Evolutionary conservation across 2,888 invertebrate species (phyloP).

Genomic region (Andrena minutula): DNA sequence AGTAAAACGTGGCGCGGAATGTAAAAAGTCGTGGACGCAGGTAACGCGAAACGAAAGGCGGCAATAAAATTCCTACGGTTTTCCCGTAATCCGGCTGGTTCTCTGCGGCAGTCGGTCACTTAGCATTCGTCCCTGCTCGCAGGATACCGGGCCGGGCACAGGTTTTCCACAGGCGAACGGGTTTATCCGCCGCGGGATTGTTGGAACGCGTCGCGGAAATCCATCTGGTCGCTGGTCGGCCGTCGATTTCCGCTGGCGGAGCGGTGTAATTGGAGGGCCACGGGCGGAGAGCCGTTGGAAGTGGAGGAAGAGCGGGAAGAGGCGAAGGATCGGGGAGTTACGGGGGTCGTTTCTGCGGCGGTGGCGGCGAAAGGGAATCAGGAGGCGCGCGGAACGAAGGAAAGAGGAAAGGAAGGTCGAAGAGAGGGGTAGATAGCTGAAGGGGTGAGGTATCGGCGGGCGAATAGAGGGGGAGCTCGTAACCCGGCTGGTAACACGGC

Average conservation of each 20-base stretch:
- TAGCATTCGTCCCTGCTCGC: neutral
- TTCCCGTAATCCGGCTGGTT: constrained; percentile 33
- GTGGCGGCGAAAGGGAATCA: constrained; percentile 29
- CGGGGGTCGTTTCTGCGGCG: constrained; percentile 54
- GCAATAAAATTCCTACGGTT: constrained; percentile 19
- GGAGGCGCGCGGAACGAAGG: constrained; percentile 21
- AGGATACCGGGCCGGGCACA: constrained; percentile 7
- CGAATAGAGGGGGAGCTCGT: constrained; percentile 61
- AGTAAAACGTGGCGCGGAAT: neutral
- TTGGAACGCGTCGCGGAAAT: constrained; percentile 51
- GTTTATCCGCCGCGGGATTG: constrained; percentile 39
- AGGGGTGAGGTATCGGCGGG: constrained; percentile 56
- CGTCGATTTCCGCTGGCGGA: constrained; percentile 48
- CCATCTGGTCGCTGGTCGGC: constrained; percentile 36
- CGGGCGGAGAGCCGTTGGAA: constrained; percentile 18
- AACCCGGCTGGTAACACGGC: constrained; percentile 68
- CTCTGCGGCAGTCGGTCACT: neutral
- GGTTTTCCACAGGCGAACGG: constrained; percentile 45
- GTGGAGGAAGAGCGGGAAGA: constrained; percentile 16
- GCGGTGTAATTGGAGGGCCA: constrained; percentile 49
- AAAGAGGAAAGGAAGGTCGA: constrained; percentile 35
- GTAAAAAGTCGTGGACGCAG: neutral
- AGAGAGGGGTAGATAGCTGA: constrained; percentile 40
- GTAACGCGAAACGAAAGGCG: constrained; percentile 14
- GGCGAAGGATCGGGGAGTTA: constrained; percentile 20